A percentile compares a stretch with the other conserved stretches of the same genome.
Conservation (phyloP, 2,888 invertebrate species). For the Theodoxus fluviatilis region DNA sequence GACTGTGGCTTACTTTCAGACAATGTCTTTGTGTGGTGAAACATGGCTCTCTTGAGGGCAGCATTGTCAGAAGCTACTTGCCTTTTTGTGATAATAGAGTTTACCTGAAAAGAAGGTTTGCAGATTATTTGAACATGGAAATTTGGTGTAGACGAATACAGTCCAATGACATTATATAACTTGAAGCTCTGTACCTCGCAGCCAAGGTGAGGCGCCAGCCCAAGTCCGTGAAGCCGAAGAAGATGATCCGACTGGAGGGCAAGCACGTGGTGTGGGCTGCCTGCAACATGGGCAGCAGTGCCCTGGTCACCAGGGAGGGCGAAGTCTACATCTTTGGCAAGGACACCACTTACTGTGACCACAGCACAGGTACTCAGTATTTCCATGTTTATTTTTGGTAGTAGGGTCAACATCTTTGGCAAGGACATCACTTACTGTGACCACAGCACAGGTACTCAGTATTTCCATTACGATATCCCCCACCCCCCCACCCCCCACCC, state of each 20-base stretch:
- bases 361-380: slow-evolving; percentile 78
- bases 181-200: slow-evolving; percentile 37
- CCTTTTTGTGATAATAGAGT: background rate
- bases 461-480: slow-evolving; percentile 90
- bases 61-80: background rate
- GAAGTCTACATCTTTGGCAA: slow-evolving; percentile 93
- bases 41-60: background rate
- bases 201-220: slow-evolving; percentile 76
- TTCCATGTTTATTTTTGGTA: slow-evolving; percentile 88
- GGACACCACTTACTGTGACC: slow-evolving; percentile 70
- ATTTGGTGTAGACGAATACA: background rate
- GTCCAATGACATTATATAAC: background rate
- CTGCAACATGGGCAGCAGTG: slow-evolving; percentile 94
- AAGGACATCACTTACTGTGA: slow-evolving; percentile 74
- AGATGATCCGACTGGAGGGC: slow-evolving; percentile 87
- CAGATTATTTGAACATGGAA: too few species aligned
- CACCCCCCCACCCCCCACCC: too few species aligned
- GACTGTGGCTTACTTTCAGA: background rate
- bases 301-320: slow-evolving; percentile 88
- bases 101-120: too few species aligned
- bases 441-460: slow-evolving; percentile 74
- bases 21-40: too few species aligned
- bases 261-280: slow-evolving; percentile 83
- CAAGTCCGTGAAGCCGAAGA: slow-evolving; percentile 90
- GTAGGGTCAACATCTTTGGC: slow-evolving; percentile 90